Percentiles rank a stretch among this genome's conserved stretches.
Evolutionary conservation across 1,140 invertebrate species (phyloP).

Genomic region (Myzus persicae): DNA sequence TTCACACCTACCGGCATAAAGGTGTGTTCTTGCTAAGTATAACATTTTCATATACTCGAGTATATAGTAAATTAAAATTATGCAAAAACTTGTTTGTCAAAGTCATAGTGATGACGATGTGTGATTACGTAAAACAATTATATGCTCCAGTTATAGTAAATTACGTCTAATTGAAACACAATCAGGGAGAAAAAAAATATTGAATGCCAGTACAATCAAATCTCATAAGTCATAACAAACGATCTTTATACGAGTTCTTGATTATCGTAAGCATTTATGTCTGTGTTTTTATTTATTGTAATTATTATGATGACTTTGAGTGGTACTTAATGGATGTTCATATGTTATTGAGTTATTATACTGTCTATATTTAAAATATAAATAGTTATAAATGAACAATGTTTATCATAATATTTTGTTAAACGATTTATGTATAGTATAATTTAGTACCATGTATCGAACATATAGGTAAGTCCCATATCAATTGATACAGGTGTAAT

Average conservation of each 20-base stretch:
- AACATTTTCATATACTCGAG: background rate
- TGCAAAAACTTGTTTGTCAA: background rate
- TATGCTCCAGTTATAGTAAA: background rate
- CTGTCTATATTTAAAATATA: background rate
- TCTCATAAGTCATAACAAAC: background rate
- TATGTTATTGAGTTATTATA: background rate
- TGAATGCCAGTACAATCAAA: background rate
- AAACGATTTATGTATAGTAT: background rate
- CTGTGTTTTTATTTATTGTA: background rate
- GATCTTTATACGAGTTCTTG: background rate
- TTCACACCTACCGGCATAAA: conserved; percentile 16
- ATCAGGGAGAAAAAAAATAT: background rate
- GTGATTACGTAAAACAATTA: background rate
- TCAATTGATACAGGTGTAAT: too few species aligned
- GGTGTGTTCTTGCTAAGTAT: background rate
- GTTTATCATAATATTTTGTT: background rate
- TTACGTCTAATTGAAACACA: background rate
- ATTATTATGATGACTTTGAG: background rate
- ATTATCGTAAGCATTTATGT: background rate
- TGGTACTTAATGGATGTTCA: too few species aligned
- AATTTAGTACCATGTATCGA: too few species aligned
- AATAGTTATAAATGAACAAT: background rate
- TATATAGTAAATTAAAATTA: background rate
- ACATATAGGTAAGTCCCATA: too few species aligned
- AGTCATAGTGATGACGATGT: background rate